Evolutionary conservation across 1,140 invertebrate species (phyloP), one percentile per base, ranked within the genome.

Genomic region (Nylanderia fulva): DNA sequence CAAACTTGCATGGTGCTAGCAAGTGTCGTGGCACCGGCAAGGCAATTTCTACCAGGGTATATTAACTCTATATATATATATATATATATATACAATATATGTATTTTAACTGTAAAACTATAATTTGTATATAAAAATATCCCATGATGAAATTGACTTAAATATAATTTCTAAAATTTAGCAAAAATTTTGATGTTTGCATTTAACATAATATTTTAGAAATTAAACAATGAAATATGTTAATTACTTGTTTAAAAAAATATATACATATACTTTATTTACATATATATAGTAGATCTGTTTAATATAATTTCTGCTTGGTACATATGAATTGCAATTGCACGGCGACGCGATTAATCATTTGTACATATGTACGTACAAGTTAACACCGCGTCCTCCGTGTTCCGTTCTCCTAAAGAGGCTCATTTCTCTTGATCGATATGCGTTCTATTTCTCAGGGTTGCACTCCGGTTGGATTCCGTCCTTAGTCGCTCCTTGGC

Each of bases 381-480:
- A 58, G 52, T 82, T 60, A 80, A 42, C 36, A 42, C 0, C 9
- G 29, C 24, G 15, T 52, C 0, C 9, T n/a, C 21, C 21, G 42
- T 48, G 15, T 8, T n/a, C 13, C 56, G n/a, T 42, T 80, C 2
- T 56, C 24, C 9, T 48, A 71, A 69, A 42, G 45, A 52, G 33
- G 24, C 61, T 80, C 27, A 71, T 58, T 58, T 42, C 66, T 56
- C 52, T 82, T 58, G 66, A 82, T 71, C 24, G 52, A 71, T 71
- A 45, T n/a, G 27, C 66, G 24, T 24, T 33, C 52, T 71, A 58
- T 71, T 69, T 82, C 27, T 82, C 66, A 79, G 33, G 5, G 21
- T 18, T 56, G 42, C 66, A 71, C 36, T 82, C 13, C 75, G 63
- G 29, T 33, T 33, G 29, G 29, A 76, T 66, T 77, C 27, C 77